Conservation (phyloP, 2,113 vertebrate genomes). For the Lasiurus borealis region DNA sequence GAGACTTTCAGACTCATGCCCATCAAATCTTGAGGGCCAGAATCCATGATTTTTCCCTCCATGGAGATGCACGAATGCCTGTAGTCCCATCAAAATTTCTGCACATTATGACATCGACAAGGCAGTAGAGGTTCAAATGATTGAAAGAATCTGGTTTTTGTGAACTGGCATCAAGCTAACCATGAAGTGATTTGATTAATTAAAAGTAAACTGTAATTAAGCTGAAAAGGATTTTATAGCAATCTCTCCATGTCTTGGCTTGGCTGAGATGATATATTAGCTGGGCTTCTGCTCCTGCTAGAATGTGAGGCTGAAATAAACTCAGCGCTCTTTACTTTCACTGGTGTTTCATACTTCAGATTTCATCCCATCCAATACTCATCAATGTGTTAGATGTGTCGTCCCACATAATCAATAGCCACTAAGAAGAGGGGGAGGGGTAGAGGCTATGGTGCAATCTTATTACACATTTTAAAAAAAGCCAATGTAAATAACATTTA, state of each 20-base stretch:
- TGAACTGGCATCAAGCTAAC: conserved; percentile 34
- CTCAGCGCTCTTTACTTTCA: not conserved
- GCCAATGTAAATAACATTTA: conserved; percentile 59
- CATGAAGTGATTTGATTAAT: conserved; percentile 63
- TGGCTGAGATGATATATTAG: not conserved
- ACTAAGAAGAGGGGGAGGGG: not conserved
- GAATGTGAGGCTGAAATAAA: not conserved
- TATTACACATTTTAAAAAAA: not conserved
- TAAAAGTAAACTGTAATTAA: conserved; percentile 49
- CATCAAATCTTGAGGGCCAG: not conserved
- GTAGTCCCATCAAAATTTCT: not conserved
- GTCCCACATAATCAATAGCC: not conserved
- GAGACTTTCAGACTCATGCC: not conserved
- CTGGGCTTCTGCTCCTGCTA: not conserved
- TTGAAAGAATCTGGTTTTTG: not conserved
- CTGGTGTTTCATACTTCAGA: not conserved
- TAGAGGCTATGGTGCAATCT: fast-evolving
- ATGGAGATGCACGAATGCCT: not conserved
- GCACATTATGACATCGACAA: not conserved
- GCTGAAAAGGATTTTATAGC: not conserved
- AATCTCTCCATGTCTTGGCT: not conserved
- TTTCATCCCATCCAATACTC: not conserved
- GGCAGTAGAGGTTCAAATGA: not conserved
- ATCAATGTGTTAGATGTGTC: fast-evolving
- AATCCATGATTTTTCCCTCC: not conserved